Evolutionary conservation across 2,888 invertebrate species (phyloP), one percentile per base, ranked within the genome.

Genomic region (Ophraella communa): DNA sequence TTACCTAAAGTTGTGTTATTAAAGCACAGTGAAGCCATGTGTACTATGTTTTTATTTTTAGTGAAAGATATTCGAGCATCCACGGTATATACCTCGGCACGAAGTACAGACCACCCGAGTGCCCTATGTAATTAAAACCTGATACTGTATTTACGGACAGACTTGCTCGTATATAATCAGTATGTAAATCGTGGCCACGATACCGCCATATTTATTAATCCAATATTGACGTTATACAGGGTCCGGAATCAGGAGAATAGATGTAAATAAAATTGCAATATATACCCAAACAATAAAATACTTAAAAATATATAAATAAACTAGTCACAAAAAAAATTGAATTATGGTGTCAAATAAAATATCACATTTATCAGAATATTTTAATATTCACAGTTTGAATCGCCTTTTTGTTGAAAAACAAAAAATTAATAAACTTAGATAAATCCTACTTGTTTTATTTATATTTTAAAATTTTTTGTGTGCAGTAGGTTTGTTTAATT

Each of bases 181-280:
- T 80, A 81, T 81, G 81, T 81, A 81, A 81, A 81, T 81, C 81
- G 80, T 79, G 79, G 76, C 77, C 78, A 79, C 79, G 79, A 79
- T 72, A 72, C 75, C 68, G 75, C 79, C 76, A 76, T 79, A 80
- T 80, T 81, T 81, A 80, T 81, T 80, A 79, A 78, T 77, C 77
- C 79, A 77, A 78, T 78, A 78, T 78, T 77, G 78, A 78, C 77
- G 76, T 78, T 77, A 80, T 80, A 80, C 49, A 49, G 49, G 23
- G 49, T 49, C 49, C 62, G 57, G 58, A 66, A 39, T 64, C 63
- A 74, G 74, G 75, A 76, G 74, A 75, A 79, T 78, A 80, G 7
- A 4, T 27, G n/a, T n/a, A n/a, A n/a, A n/a, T n/a, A n/a, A n/a
- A n/a, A n/a, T n/a, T n/a, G n/a, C n/a, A n/a, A n/a, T n/a, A n/a